These are phyloP conservation scores for Drosophila orena DNA, from an alignment of 1,140 invertebrate genomes.

Conservation along the genomic window DNA sequence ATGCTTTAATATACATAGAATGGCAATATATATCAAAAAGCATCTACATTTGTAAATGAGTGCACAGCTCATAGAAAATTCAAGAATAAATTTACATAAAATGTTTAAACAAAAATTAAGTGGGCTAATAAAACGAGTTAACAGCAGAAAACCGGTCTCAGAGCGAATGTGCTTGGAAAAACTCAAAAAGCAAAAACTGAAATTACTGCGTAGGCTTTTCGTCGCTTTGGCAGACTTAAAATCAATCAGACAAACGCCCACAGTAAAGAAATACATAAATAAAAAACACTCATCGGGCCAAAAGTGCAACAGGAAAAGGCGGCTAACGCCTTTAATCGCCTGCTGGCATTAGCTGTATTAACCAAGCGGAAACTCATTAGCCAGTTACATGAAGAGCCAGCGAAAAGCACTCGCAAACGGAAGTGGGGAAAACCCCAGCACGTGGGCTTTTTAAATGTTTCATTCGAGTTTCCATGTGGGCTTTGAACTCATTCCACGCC, in stretches of 20 bases:
- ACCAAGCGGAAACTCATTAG: conserved; percentile 79
- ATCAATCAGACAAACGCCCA: conserved; percentile 58
- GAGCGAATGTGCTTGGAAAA: conserved; percentile 40
- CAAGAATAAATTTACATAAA: conserved; percentile 58
- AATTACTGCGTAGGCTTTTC: conserved; percentile 58
- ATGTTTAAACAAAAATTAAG: conserved; percentile 32
- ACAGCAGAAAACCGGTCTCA: conserved; percentile 51
- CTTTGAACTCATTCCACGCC: conserved; percentile 45
- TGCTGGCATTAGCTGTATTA: conserved; percentile 30
- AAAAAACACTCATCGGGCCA: conserved; percentile 17
- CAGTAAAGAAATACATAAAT: conserved; percentile 17
- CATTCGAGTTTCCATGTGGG: conserved; percentile 18
- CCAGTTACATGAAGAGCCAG: conserved; percentile 54
- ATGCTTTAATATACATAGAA: conserved; percentile 16
- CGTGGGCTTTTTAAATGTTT: conserved; percentile 23
- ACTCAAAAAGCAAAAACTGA: conserved; percentile 31
- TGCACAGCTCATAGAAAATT: conserved; percentile 18
- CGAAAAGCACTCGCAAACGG: conserved; percentile 28
- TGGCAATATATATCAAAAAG: background rate
- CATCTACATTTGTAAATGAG: conserved; percentile 1
- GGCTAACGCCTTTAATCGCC: conserved; percentile 49
- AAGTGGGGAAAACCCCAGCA: conserved; percentile 55
- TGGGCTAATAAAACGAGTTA: conserved; percentile 52
- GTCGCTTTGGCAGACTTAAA: conserved; percentile 39
- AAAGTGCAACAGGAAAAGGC: conserved; percentile 47